These are phyloP conservation scores for Temnothorax unifasciatus DNA, from an alignment of 2,888 invertebrate species.

Conservation along the genomic window DNA sequence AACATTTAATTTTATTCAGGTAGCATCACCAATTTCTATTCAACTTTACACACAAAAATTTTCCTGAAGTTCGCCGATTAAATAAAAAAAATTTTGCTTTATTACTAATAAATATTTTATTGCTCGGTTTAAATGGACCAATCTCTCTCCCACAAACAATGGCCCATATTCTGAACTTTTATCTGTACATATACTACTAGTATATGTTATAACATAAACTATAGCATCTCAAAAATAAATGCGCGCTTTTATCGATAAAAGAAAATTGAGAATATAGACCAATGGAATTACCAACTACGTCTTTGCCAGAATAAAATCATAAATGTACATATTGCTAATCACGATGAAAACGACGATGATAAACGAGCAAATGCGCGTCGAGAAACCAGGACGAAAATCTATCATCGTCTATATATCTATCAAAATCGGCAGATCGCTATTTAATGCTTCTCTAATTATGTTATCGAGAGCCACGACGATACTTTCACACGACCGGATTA, in stretches of 20 bases:
- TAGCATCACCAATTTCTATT: not conserved
- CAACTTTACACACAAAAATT: not conserved
- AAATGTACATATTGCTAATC: conserved; percentile 40
- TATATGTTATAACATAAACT: no score
- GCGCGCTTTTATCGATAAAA: no score
- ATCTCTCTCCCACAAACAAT: not conserved
- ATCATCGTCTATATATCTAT: conserved; percentile 34
- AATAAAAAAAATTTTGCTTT: not conserved
- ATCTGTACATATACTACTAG: no score
- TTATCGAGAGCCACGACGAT: conserved; percentile 69
- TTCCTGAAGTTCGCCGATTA: not conserved
- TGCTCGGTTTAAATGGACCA: not conserved
- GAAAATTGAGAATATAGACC: no score
- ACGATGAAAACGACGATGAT: conserved; percentile 45
- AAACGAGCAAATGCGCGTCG: conserved; percentile 22
- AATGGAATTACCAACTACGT: not conserved
- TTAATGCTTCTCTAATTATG: conserved; percentile 36
- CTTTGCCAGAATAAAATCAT: conserved; percentile 38
- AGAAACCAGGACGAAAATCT: conserved; percentile 63
- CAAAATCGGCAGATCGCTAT: conserved; percentile 45
- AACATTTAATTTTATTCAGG: not conserved
- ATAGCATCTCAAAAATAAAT: no score
- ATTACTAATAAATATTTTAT: not conserved
- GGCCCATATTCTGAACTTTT: no score
- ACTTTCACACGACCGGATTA: conserved; percentile 68